Base-by-base conservation (phyloP, 1,140 invertebrate genomes). In the Drosophila dunni region DNA sequence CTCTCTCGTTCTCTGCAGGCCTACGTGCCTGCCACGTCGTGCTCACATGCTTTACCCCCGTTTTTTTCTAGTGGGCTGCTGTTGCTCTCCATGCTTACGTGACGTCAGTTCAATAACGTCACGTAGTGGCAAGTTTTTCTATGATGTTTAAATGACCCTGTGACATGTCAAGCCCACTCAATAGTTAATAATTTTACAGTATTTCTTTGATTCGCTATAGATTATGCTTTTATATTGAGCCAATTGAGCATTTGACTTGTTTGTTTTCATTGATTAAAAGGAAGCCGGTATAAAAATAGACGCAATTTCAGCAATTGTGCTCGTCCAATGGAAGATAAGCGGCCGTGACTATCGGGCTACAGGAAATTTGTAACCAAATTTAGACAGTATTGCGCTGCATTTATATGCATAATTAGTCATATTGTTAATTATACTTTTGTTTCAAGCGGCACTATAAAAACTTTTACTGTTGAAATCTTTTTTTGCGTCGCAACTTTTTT, bases 401-500 rank as follows among this genome's bases (percentile, higher is more conserved):
- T 48, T 24, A 46, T 24, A 46, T 58, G 44, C 61, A 66, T 75
- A 74, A 68, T 71, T 74, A 81, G 68, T 84, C 68, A 84, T 78
- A 69, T 68, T 9, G 24, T 51, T 51, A 61, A 48, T 38, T 40
- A 8, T 56, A 7, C 61, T 66, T 61, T 56, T 45, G 58, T n/a
- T 58, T 71, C 48, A 56, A 64, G 63, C 56, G 58, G 9, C 40
- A 34, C 38, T 33, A 36, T 46, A 46, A 46, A 46, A 46, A 46
- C 15, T 20, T 46, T 46, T 46, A 46, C 15, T 44, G 24, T 29
- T 29, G 24, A n/a, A 42, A 42, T 0, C 11, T 63, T 60, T 58
- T 81, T 86, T 81, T 86, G 82, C 81, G 81, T 50, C 72, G 85
- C 50, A 86, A 48, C 51, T 84, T 75, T 70, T 51, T 6, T 29